Evolutionary conservation across 2,797 vertebrate genomes (phyloP).

Genomic region (Diglossa cyanea): DNA sequence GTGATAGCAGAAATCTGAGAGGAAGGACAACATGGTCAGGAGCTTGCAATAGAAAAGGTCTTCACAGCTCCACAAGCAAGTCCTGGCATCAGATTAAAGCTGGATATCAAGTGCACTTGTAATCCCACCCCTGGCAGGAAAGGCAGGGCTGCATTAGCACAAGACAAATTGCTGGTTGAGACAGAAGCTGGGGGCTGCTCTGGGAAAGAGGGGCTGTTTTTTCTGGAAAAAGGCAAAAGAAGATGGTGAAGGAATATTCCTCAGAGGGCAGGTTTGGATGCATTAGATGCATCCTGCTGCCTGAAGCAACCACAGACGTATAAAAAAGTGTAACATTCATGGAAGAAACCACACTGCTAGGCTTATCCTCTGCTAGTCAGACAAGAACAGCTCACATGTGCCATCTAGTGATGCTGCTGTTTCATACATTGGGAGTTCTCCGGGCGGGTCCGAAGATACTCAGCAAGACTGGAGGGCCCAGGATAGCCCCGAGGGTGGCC

Average conservation of each 20-base stretch:
- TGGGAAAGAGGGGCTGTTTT: background rate
- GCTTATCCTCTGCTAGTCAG: background rate
- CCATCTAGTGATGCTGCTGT: constrained; percentile 25
- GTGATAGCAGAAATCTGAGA: background rate
- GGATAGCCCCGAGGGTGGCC: accelerated
- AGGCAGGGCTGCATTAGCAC: background rate
- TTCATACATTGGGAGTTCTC: accelerated
- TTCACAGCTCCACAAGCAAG: background rate
- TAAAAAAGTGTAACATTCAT: accelerated
- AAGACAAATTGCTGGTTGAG: background rate
- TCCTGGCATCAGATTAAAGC: background rate
- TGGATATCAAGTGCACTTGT: background rate
- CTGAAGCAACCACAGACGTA: background rate
- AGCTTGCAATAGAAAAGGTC: background rate
- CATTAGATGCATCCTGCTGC: background rate
- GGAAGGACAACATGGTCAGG: background rate
- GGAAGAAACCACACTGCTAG: background rate
- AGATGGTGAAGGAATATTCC: background rate
- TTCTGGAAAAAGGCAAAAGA: background rate
- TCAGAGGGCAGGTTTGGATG: background rate
- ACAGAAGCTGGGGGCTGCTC: background rate
- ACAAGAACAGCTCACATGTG: background rate
- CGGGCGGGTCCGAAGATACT: accelerated
- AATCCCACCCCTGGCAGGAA: background rate
- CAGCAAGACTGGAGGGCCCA: background rate